Evolutionary conservation across 1,140 invertebrate species (phyloP).

Genomic region (Aricia agestis): DNA sequence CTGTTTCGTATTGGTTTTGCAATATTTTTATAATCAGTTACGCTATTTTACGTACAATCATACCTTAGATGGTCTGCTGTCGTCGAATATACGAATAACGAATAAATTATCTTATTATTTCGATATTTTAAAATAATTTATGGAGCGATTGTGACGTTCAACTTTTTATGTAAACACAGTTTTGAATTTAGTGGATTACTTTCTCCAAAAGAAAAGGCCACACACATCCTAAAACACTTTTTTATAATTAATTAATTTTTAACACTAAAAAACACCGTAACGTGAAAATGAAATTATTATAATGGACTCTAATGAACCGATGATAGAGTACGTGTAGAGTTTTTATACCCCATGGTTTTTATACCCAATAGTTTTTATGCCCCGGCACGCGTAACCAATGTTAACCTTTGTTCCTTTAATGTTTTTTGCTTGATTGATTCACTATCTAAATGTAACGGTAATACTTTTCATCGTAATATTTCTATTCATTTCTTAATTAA

Average conservation of each 20-base stretch:
- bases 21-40: no score
- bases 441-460: not conserved
- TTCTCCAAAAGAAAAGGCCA: not conserved
- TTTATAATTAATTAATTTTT: not conserved
- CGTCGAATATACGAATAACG: no score
- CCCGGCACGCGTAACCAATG: constrained; percentile 45
- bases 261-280: constrained; percentile 1
- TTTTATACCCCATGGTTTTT: not conserved
- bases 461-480: not conserved
- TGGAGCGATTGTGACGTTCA: no score
- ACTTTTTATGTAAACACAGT: no score
- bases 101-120: no score
- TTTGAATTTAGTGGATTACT: not conserved
- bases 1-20: not conserved
- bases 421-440: not conserved
- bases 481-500: not conserved
- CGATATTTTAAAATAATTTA: no score
- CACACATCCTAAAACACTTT: not conserved
- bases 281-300: constrained; percentile 30
- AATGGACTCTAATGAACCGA: constrained; percentile 33
- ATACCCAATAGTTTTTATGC: not conserved
- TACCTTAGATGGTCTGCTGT: no score
- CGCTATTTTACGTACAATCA: no score
- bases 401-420: not conserved
- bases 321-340: constrained; percentile 24